Evolutionary conservation across 1,140 invertebrate species (phyloP).

Genomic region (Scaptomyza hsui): DNA sequence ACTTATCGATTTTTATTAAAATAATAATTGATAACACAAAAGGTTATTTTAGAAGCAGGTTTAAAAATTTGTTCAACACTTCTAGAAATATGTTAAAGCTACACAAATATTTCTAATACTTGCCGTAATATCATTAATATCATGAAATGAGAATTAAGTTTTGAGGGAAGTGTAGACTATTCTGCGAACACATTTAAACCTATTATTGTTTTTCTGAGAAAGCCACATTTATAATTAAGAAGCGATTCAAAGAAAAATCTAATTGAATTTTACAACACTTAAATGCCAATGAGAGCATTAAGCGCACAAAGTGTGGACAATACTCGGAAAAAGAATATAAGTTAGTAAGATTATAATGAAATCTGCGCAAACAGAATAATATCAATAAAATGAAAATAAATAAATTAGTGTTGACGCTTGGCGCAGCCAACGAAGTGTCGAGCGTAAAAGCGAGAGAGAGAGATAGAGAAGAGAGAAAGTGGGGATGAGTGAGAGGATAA

Average conservation of each 20-base stretch:
- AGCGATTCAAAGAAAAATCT: background rate
- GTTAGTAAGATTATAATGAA: constrained; percentile 57
- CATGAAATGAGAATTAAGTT: too few relatives aligned
- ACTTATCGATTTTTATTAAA: background rate
- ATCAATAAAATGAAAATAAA: constrained; percentile 65
- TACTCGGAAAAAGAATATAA: constrained; percentile 55
- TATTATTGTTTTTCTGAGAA: background rate
- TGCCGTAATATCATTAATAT: too few relatives aligned
- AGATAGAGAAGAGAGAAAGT: constrained; percentile 3
- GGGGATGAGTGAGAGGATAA: background rate
- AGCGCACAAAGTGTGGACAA: constrained; percentile 40
- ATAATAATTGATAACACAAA: too few relatives aligned
- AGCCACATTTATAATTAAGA: background rate
- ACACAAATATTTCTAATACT: too few relatives aligned
- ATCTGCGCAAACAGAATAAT: constrained; percentile 71
- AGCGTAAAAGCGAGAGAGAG: constrained; percentile 10
- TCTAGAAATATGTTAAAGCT: too few relatives aligned
- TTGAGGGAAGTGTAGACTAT: too few relatives aligned
- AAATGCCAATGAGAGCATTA: constrained; percentile 28
- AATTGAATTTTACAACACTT: constrained; percentile 35
- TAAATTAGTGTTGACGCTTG: constrained; percentile 63
- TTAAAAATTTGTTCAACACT: too few relatives aligned
- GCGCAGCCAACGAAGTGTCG: constrained; percentile 21
- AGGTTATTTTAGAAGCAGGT: too few relatives aligned
- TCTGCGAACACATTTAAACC: background rate